phyloP scores from a whole-genome alignment of 2,888 invertebrate species.

The Diabrotica balteata region DNA sequence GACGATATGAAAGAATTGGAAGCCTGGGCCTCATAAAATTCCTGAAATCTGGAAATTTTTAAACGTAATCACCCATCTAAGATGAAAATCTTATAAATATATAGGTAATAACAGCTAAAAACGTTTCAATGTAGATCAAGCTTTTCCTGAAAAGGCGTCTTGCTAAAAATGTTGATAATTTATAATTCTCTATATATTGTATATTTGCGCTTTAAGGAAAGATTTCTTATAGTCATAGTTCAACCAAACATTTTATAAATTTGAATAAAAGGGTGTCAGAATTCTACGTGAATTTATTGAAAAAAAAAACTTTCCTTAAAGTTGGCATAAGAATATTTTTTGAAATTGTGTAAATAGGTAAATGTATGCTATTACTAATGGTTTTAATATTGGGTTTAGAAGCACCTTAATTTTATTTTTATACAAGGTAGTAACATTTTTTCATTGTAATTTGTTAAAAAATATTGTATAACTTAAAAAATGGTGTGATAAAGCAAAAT shows the following conservation, averaged over 20 bases:
- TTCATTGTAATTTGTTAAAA: conserved; percentile 8
- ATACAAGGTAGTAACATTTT: neutral
- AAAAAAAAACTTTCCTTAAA: neutral
- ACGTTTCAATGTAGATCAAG: conserved; percentile 5
- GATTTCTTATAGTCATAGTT: no score
- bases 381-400: neutral
- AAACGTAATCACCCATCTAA: neutral
- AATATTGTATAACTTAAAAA: no score
- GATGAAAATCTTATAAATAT: conserved; percentile 8
- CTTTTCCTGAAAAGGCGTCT: conserved; percentile 2
- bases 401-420: conserved; percentile 10
- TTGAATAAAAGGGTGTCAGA: no score
- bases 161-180: conserved; percentile 2
- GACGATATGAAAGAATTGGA: conserved; percentile 78
- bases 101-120: conserved; percentile 11
- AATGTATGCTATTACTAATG: conserved; percentile 3
- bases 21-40: conserved; percentile 75
- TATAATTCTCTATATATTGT: neutral
- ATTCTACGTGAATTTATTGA: no score
- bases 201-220: neutral
- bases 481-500: no score
- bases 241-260: no score
- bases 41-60: neutral
- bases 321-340: neutral
- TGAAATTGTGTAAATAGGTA: conserved; percentile 3